Percentiles rank a stretch among this genome's conserved stretches.
phyloP scores from a whole-genome alignment of 2,113 vertebrate species.

The Amblyornis subalaris region DNA sequence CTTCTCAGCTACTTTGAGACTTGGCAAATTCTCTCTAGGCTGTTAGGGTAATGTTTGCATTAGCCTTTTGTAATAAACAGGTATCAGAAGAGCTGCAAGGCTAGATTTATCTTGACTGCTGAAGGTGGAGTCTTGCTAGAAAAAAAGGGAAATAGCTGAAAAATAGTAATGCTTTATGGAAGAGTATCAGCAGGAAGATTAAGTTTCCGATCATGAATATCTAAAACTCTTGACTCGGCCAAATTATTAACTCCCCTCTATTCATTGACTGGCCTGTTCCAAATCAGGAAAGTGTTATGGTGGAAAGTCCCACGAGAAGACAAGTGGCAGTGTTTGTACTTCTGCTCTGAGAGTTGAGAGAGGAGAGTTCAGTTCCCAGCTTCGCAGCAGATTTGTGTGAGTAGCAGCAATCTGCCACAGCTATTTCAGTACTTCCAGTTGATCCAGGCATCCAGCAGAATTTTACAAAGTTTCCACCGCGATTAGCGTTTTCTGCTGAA shows the following conservation, averaged over 20 bases:
- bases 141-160: not conserved
- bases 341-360: not conserved
- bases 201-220: not conserved
- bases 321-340: not conserved
- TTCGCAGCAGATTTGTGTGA: not conserved
- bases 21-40: not conserved
- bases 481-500: not conserved
- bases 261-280: not conserved
- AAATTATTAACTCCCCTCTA: not conserved
- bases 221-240: not conserved
- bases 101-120: not conserved
- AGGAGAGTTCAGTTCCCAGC: not conserved
- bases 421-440: not conserved
- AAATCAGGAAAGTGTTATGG: not conserved
- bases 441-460: not conserved
- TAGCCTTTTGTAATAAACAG: not conserved
- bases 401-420: not conserved
- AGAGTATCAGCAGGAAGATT: not conserved
- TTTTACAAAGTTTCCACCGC: not conserved
- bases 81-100: not conserved
- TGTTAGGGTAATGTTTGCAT: not conserved
- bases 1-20: slow-evolving; percentile 2
- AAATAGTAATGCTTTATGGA: not conserved
- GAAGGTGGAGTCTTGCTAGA: not conserved
- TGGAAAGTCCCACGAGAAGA: not conserved